phyloP scores from a whole-genome alignment of 2,797 vertebrate species.

The Semotilus atromaculatus region DNA sequence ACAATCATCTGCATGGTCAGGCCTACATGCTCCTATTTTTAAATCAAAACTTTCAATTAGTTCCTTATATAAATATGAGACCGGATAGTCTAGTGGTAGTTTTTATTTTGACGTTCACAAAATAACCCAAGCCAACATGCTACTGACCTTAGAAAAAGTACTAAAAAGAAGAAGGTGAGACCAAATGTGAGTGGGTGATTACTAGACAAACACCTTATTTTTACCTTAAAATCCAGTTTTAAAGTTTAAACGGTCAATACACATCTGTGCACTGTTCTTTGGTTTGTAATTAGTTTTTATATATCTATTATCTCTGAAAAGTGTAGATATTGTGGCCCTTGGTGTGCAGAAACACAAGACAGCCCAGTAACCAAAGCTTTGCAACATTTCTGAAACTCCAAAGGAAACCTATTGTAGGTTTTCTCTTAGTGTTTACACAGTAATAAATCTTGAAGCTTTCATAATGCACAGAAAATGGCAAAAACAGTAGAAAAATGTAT shows the following conservation, averaged over 20 bases:
- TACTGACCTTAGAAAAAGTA: background rate
- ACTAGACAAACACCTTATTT: background rate
- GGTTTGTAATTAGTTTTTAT: conserved; percentile 62
- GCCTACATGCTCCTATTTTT: background rate
- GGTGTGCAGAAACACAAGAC: background rate
- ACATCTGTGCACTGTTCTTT: conserved; percentile 37
- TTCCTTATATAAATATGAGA: background rate
- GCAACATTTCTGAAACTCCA: conserved; percentile 58
- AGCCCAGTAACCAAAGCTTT: background rate
- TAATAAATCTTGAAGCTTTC: conserved; percentile 52
- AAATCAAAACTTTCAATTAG: background rate
- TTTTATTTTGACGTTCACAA: background rate
- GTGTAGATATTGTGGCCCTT: conserved; percentile 61
- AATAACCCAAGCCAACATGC: background rate
- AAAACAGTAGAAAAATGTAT: conserved; percentile 53
- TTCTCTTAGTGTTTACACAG: conserved; percentile 53
- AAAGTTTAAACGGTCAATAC: background rate
- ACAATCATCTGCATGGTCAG: conserved; percentile 55
- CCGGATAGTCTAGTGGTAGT: background rate
- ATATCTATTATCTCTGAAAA: background rate
- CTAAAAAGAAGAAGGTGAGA: background rate
- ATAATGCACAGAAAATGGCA: conserved; percentile 24
- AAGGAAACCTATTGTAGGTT: background rate
- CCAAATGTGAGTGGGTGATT: background rate
- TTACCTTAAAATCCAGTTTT: background rate